Evolutionary conservation across 2,113 vertebrate species (phyloP).

Genomic region (Eudyptes chrysolophus): DNA sequence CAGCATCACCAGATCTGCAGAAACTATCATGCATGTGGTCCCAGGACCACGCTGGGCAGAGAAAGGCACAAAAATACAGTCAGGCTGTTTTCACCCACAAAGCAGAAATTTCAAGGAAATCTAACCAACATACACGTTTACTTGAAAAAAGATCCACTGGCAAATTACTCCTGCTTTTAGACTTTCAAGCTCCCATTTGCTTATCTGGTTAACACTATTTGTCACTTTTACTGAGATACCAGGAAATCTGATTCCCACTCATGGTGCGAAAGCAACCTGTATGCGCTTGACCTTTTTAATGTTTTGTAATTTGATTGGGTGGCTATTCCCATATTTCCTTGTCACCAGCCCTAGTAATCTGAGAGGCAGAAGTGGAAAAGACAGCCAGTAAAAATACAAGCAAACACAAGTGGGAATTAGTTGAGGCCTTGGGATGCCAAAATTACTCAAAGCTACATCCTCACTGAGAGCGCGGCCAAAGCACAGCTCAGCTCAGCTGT

Average conservation of each 20-base stretch:
- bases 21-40: not conserved
- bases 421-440: not conserved
- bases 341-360: constrained; percentile 56
- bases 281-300: constrained; percentile 54
- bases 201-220: constrained; percentile 55
- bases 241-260: constrained; percentile 52
- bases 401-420: constrained; percentile 35
- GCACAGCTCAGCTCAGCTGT: not conserved
- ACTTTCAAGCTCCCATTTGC: constrained; percentile 14
- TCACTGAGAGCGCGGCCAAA: not conserved
- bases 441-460: not conserved
- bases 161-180: constrained; percentile 12
- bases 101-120: not conserved
- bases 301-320: constrained; percentile 67
- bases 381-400: constrained; percentile 42
- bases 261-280: constrained; percentile 9
- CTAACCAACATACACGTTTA: not conserved
- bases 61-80: not conserved
- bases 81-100: not conserved
- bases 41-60: not conserved
- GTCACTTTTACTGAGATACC: constrained; percentile 33
- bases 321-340: constrained; percentile 61
- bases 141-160: not conserved
- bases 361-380: constrained; percentile 57
- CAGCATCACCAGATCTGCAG: not conserved